A percentile compares a stretch with the other conserved stretches of the same genome.
phyloP scores from a whole-genome alignment of 2,888 invertebrate species.

The Tortricodes alternella region DNA sequence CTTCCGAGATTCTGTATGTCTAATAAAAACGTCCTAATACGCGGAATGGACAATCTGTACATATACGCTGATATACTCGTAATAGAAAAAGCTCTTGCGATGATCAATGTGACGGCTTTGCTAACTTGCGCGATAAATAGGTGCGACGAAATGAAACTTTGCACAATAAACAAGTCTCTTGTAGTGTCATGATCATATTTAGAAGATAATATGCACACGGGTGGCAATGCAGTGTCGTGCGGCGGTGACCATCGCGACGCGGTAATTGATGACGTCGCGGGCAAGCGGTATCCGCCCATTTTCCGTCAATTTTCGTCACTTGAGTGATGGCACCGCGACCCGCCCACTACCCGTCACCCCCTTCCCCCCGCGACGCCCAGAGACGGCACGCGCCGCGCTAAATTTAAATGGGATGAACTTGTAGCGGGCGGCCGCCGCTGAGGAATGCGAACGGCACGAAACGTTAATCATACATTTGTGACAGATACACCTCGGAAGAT shows the following conservation, averaged over 20 bases:
- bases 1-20: conserved; percentile 59
- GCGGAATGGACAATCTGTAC: neutral
- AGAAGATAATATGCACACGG: conserved; percentile 68
- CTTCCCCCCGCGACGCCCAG: conserved; percentile 47
- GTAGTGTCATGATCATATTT: conserved; percentile 27
- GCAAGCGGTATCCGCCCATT: conserved; percentile 81
- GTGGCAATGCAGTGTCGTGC: conserved; percentile 52
- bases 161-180: conserved; percentile 9
- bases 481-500: conserved; percentile 68
- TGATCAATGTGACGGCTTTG: no score
- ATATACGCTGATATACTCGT: no score
- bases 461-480: conserved; percentile 80
- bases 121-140: neutral
- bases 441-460: conserved; percentile 70
- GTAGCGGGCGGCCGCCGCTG: conserved; percentile 72
- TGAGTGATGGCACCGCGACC: conserved; percentile 79
- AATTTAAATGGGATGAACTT: conserved; percentile 82
- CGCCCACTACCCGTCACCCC: conserved; percentile 59
- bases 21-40: conserved; percentile 43
- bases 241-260: conserved; percentile 76
- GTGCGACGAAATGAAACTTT: neutral
- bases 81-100: no score
- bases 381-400: conserved; percentile 79
- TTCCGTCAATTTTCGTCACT: conserved; percentile 84
- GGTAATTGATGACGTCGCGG: conserved; percentile 82